Evolutionary conservation across 2,888 invertebrate species (phyloP), one percentile per base, ranked within the genome.

Genomic region (Himalopsyche japonica): DNA sequence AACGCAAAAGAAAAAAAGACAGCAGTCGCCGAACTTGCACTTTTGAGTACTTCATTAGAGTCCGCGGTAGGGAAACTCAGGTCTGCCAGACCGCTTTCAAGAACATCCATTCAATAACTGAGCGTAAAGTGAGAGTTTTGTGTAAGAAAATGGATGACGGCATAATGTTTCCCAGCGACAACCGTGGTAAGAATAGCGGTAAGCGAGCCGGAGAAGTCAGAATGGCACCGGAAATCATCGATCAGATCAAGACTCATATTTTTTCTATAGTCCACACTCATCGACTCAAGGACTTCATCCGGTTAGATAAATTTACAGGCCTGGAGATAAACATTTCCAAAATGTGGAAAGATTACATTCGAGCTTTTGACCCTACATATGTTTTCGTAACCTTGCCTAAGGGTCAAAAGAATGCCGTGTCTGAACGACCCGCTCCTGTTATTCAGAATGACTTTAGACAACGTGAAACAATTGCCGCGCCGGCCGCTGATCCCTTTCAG

Each of bases 61-160:
- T 93, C 2, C 92, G 92, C 87, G 93, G 93, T 8, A 90, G 91
- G 85, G 93, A 93, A 88, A 93, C 93, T 20, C 93, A 93, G 89
- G 92, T 93, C 34, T 93, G 93, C 88, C 93, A 93, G 89, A 92
- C 92, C 77, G 93, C 93, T 43, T 93, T 93, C 87, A 93, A 93
- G 89, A 93, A 93, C 88, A 93, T 93, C 84, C 93, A 93, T 90
- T 92, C 93, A 3, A 93, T 93, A 79, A 93, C 93, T 34, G 93
- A 93, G 88, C 90, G 93, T 87, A 93, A 93, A 89, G 93, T 93
- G 3, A 89, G 93, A 88, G 93, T 93, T 0, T 89, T 93, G 1
- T 93, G 93, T 87, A 93, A 93, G 88, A 93, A 93, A 89, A 92
- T 93, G 92, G 93, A 93, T 89, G 93, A 93, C 89, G 93, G 93